Evolutionary conservation across 2,797 vertebrate genomes (phyloP).

Genomic region (Neoniphon sammara): DNA sequence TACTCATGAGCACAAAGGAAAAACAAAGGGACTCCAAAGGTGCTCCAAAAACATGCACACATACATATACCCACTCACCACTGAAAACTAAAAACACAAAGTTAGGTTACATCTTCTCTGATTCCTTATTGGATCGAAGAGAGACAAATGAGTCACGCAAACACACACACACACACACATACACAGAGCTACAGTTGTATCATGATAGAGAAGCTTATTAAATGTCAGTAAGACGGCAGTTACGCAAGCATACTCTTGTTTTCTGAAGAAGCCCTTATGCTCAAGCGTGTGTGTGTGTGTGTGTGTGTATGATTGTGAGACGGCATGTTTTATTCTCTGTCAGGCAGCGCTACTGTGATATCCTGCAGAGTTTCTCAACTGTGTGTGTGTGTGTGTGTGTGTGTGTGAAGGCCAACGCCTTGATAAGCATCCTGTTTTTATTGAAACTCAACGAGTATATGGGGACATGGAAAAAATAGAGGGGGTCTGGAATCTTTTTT

Average conservation of each 20-base stretch:
- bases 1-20: too few relatives aligned
- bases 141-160: too few relatives aligned
- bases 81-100: neutral
- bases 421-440: constrained; percentile 64
- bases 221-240: constrained; percentile 8
- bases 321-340: neutral
- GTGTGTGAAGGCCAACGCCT: constrained; percentile 37
- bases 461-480: too few relatives aligned
- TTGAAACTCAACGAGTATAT: constrained; percentile 35
- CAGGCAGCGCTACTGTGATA: neutral
- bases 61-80: neutral
- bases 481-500: constrained; percentile 26
- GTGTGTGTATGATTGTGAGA: neutral
- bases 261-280: neutral
- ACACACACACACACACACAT: neutral
- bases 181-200: neutral
- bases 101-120: neutral
- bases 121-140: neutral
- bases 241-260: constrained; percentile 1
- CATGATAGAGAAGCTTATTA: neutral
- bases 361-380: too few relatives aligned
- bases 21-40: too few relatives aligned
- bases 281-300: neutral
- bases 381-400: neutral
- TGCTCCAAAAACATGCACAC: neutral